Base-by-base conservation (phyloP, 2,797 vertebrate genomes). In the Artibeus lituratus region DNA sequence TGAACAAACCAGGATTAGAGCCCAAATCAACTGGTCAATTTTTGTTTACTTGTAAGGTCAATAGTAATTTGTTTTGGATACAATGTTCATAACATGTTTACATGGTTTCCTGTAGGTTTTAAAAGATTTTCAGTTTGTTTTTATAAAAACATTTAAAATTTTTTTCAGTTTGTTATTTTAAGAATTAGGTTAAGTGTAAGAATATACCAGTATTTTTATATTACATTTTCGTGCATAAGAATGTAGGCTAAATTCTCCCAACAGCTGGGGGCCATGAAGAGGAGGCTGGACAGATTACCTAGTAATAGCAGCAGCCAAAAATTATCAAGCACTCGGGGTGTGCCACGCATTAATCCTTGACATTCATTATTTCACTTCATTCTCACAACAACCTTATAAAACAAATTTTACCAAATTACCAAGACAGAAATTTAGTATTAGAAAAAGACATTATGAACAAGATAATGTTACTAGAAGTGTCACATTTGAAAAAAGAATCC, bases 151-250 rank as follows among this genome's bases (percentile, higher is more conserved):
- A 88, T 19, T 87, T 91, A 95, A 80, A 88, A 83, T 74, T 62
- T 37, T 88, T 88, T 88, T 91, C 73, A 93, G n/a, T 88, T 88
- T 78, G 10, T 88, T 42, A 76, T 35, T 12, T 15, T 80, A 37
- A 82, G 39, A 24, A 69, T 49, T 87, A 51, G 24, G 51, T 70
- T 51, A 88, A 55, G 37, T 80, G 0, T 91, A 87, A 92, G 7
- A 91, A 62, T 74, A 80, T 24, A 76, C 9, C 6, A 49, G 26
- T 49, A 76, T 51, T 35, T 88, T 94, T 70, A 44, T 94, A 59
- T 81, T 78, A 80, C 29, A 35, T 59, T 96, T 95, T 91, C 67
- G 86, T 82, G 93, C 26, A 22, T 57, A 88, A 94, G 47, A 94
- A 84, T 29, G 9, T 37, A 80, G 32, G 32, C 87, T 94, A 87